Conservation (phyloP, 2,888 invertebrate genomes). For the Cyaniris semiargus region DNA sequence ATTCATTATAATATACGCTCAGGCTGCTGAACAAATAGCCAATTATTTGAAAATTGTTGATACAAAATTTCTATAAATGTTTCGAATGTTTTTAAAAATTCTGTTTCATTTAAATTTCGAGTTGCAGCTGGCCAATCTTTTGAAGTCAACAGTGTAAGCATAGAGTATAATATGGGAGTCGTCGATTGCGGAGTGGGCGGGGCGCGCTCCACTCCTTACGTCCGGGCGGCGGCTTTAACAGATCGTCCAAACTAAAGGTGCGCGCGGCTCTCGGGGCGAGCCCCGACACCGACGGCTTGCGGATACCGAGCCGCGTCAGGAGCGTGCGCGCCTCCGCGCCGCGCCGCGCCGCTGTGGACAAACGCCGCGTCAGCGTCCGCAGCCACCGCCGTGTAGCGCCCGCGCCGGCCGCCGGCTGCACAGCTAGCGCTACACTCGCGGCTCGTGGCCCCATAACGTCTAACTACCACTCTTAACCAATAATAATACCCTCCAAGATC, state of each 20-base stretch:
- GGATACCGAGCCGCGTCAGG: slow-evolving; percentile 91
- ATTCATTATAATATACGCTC: background rate
- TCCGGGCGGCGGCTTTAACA: slow-evolving; percentile 90
- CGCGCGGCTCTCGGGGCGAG: slow-evolving; percentile 87
- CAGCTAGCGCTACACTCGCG: slow-evolving; percentile 35
- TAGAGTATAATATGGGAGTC: slow-evolving; percentile 23
- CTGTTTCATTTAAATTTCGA: background rate
- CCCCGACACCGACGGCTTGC: slow-evolving; percentile 92
- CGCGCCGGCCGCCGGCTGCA: slow-evolving; percentile 34
- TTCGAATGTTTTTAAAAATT: background rate
- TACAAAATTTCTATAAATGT: background rate
- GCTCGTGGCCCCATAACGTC: background rate
- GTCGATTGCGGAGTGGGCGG: slow-evolving; percentile 62
- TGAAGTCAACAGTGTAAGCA: slow-evolving; percentile 7
- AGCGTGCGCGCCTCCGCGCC: slow-evolving; percentile 83
- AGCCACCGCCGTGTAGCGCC: slow-evolving; percentile 41
- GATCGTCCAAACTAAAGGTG: slow-evolving; percentile 94
- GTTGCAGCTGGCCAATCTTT: slow-evolving; percentile 25
- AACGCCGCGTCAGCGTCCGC: slow-evolving; percentile 43
- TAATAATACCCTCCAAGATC: background rate
- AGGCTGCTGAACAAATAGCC: background rate
- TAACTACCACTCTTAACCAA: background rate
- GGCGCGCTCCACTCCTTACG: slow-evolving; percentile 83
- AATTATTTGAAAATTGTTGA: background rate
- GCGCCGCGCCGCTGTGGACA: slow-evolving; percentile 44